A percentile compares a stretch with the other conserved stretches of the same genome.
phyloP scores from a whole-genome alignment of 2,888 invertebrate genomes.

The Drosophila cognata region DNA sequence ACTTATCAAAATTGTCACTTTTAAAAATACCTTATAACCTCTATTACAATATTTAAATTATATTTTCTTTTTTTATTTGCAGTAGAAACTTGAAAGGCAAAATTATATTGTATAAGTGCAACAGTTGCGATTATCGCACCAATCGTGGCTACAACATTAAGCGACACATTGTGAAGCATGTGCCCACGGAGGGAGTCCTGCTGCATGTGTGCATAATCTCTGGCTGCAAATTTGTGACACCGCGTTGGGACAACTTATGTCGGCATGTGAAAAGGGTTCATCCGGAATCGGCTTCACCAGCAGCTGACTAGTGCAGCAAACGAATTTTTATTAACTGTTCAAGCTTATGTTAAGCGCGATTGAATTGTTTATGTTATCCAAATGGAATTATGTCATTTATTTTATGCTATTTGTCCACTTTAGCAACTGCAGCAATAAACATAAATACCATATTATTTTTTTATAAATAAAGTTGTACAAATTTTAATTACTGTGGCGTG shows the following conservation, averaged over 20 bases:
- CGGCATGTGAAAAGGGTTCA: constrained; percentile 40
- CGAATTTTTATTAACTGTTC: neutral
- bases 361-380: neutral
- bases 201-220: constrained; percentile 49
- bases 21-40: neutral
- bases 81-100: constrained; percentile 32
- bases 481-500: neutral
- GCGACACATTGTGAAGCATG: constrained; percentile 43
- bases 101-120: constrained; percentile 33
- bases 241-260: constrained; percentile 46
- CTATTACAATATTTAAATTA: neutral
- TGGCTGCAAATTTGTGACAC: constrained; percentile 40
- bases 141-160: constrained; percentile 45
- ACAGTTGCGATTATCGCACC: constrained; percentile 40
- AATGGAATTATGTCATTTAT: neutral
- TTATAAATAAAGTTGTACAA: neutral
- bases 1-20: neutral
- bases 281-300: constrained; percentile 14
- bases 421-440: neutral
- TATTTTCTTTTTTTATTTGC: neutral
- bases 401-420: neutral
- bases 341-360: neutral
- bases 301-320: neutral
- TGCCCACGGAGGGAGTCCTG: constrained; percentile 4
- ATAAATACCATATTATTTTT: neutral